Evolutionary conservation across 1,140 invertebrate genomes (phyloP).

Genomic region (Pristionchus pacificus): DNA sequence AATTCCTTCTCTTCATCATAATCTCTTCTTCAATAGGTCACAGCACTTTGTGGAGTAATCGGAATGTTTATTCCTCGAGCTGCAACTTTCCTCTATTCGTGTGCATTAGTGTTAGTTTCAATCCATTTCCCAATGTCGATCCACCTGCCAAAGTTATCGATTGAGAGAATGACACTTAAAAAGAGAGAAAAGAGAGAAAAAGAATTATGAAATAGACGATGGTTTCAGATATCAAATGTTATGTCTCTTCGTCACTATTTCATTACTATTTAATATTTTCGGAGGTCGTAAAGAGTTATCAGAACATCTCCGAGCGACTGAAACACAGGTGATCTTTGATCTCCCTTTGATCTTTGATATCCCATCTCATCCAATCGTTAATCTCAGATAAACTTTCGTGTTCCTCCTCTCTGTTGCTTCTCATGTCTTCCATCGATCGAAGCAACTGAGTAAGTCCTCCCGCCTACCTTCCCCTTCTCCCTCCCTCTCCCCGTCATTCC

Average conservation of each 20-base stretch:
- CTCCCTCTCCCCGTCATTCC: no score
- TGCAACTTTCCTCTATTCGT: constrained; percentile 48
- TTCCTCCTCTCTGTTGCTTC: constrained; percentile 33
- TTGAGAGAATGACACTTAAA: no score
- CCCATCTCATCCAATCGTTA: constrained; percentile 39
- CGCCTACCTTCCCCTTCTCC: no score
- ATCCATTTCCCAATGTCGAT: neutral
- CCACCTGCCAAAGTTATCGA: no score
- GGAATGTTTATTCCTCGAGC: constrained; percentile 52
- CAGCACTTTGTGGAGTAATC: constrained; percentile 46
- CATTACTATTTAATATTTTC: constrained; percentile 48
- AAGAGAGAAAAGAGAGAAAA: no score
- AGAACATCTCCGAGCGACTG: constrained; percentile 33
- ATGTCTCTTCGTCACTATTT: constrained; percentile 44
- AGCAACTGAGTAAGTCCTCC: constrained; percentile 44
- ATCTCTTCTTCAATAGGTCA: constrained; percentile 35
- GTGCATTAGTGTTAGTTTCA: constrained; percentile 47
- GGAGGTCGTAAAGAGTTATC: constrained; percentile 40
- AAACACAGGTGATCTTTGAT: constrained; percentile 30
- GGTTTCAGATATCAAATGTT: constrained; percentile 42
- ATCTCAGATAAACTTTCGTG: constrained; percentile 32
- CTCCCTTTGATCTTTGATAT: no score
- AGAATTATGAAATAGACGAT: no score
- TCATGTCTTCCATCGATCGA: constrained; percentile 38
- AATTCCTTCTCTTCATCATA: constrained; percentile 5